Conservation (phyloP, 2,888 invertebrate genomes). For the Caenorhabditis zanzibari region DNA sequence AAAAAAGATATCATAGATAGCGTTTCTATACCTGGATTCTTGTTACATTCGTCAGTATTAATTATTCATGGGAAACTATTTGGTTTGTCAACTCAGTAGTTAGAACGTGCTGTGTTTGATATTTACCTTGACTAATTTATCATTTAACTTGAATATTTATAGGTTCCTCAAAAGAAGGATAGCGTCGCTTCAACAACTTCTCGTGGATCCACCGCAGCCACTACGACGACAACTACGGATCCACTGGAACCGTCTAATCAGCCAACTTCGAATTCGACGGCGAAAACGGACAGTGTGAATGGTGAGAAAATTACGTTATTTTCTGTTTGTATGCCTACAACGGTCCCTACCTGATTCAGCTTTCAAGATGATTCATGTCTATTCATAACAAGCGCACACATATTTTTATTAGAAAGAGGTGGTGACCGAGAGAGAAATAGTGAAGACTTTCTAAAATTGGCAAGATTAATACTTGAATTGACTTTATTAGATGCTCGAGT, state of each 20-base stretch:
- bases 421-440: neutral
- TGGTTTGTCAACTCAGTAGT: neutral
- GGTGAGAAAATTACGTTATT: conserved; percentile 14
- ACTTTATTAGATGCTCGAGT: neutral
- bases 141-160: neutral
- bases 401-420: conserved; percentile 7
- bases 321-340: neutral
- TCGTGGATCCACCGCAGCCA: conserved; percentile 12
- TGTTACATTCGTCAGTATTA: too few relatives aligned
- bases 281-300: conserved; percentile 17
- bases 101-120: conserved; percentile 4
- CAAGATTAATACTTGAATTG: conserved; percentile 6
- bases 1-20: neutral
- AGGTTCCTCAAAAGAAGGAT: conserved; percentile 39
- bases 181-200: conserved; percentile 28
- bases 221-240: neutral
- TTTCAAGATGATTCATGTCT: conserved; percentile 1
- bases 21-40: too few relatives aligned
- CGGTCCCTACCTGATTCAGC: conserved; percentile 1
- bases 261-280: neutral
- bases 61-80: conserved; percentile 1
- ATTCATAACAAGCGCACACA: conserved; percentile 2
- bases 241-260: conserved; percentile 7
- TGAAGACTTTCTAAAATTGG: neutral
- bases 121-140: neutral